A percentile compares a stretch with the other conserved stretches of the same genome.
These are phyloP conservation scores for Carassius auratus DNA, from an alignment of 2,113 vertebrate genomes.

Conservation along the genomic window DNA sequence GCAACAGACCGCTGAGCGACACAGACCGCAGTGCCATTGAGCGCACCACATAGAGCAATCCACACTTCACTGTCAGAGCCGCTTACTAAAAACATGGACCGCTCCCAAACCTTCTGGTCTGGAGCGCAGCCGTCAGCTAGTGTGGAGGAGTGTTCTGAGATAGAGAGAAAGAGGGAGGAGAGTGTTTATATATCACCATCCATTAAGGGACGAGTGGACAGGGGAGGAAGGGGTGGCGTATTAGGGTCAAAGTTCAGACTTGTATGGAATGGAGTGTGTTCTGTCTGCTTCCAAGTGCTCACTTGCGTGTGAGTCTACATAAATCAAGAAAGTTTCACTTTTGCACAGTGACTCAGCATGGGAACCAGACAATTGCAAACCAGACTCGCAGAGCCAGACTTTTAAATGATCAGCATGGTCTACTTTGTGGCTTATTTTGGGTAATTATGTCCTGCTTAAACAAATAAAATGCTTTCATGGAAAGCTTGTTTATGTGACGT, in stretches of 20 bases:
- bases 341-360: constrained; percentile 19
- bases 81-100: constrained; percentile 46
- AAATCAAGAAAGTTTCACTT: constrained; percentile 10
- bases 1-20: constrained; percentile 7
- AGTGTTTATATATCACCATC: constrained; percentile 18
- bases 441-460: background rate
- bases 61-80: constrained; percentile 39
- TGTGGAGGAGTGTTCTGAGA: background rate
- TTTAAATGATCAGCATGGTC: background rate
- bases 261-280: constrained; percentile 38
- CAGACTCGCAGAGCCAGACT: background rate
- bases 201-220: constrained; percentile 29
- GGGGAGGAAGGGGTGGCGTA: constrained; percentile 16
- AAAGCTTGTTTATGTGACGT: background rate
- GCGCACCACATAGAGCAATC: background rate
- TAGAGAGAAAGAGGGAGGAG: constrained; percentile 9
- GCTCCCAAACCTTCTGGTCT: constrained; percentile 51
- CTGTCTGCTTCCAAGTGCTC: constrained; percentile 12
- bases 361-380: background rate
- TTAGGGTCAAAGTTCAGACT: constrained; percentile 53
- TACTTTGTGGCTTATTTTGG: background rate
- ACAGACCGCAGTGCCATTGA: background rate
- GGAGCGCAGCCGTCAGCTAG: constrained; percentile 37
- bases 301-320: background rate
- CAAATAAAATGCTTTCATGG: background rate